Conservation (phyloP, 2,888 invertebrate species). For the Phaonia tiefii region DNA sequence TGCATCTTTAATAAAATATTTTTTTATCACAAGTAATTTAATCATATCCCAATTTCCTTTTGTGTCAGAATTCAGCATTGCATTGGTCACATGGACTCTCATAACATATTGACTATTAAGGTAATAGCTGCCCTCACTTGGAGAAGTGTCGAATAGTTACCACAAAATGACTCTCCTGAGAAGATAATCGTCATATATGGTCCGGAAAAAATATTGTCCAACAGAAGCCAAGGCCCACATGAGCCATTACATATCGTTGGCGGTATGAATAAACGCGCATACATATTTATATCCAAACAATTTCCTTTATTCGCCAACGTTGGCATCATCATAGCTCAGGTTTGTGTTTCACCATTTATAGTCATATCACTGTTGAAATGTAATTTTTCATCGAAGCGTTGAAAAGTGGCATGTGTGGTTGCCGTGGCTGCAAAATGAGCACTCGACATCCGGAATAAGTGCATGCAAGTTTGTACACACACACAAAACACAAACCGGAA, state of each 20-base stretch:
- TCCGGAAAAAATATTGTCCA: not conserved
- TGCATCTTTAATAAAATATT: too few species aligned
- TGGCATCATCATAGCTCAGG: not conserved
- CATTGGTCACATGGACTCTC: too few species aligned
- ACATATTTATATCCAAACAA: too few species aligned
- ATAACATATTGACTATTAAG: not conserved
- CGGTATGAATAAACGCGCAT: too few species aligned
- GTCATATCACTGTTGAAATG: not conserved
- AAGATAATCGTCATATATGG: constrained; percentile 4
- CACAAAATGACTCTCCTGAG: constrained; percentile 18
- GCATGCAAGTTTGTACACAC: too few species aligned
- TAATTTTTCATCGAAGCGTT: not conserved
- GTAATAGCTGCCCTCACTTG: not conserved
- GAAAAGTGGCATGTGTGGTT: too few species aligned
- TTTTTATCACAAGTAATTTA: too few species aligned
- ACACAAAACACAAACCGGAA: too few species aligned
- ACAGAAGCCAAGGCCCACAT: not conserved
- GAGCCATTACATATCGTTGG: not conserved
- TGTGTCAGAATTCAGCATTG: too few species aligned
- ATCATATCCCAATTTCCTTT: too few species aligned
- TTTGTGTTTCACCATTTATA: not conserved
- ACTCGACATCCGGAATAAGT: too few species aligned
- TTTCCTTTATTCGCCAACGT: not conserved
- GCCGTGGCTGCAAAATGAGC: too few species aligned
- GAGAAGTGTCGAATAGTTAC: not conserved